Conservation (phyloP, 2,797 vertebrate species). For the Meriones psammophilus region DNA sequence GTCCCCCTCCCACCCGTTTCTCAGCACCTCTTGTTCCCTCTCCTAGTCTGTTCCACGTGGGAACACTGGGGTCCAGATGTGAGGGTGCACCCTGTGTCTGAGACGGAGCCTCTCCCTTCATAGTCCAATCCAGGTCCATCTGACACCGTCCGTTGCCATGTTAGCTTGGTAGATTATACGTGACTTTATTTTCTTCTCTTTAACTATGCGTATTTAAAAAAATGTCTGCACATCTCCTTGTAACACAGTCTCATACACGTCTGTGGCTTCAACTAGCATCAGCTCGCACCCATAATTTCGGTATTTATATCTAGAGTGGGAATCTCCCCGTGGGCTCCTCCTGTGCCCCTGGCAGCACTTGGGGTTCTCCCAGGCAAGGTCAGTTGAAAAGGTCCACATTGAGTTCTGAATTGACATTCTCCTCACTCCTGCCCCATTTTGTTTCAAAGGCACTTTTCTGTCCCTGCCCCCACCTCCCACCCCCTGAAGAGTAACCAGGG, state of each 20-base stretch:
- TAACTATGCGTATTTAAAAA: not conserved
- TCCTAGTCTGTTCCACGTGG: not conserved
- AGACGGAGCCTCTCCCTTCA: not conserved
- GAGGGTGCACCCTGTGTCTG: not conserved
- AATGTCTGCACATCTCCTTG: not conserved
- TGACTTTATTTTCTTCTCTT: slow-evolving; percentile 38
- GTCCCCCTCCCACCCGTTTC: too few species aligned
- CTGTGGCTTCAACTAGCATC: not conserved
- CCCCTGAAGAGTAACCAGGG: not conserved
- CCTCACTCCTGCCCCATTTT: too few species aligned
- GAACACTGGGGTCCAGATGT: not conserved
- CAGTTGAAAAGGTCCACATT: not conserved
- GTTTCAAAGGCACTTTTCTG: not conserved
- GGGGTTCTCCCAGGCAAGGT: not conserved
- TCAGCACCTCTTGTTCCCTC: not conserved
- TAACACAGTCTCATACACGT: not conserved
- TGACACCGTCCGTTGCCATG: not conserved
- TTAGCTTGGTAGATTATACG: not conserved
- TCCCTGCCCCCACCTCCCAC: not conserved
- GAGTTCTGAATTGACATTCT: not conserved
- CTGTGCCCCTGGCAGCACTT: fast-evolving
- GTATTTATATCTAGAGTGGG: not conserved
- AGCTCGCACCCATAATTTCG: not conserved
- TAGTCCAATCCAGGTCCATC: not conserved
- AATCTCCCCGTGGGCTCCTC: not conserved